phyloP scores from a whole-genome alignment of 2,888 invertebrate genomes.

The Dichetophora obliterata region DNA sequence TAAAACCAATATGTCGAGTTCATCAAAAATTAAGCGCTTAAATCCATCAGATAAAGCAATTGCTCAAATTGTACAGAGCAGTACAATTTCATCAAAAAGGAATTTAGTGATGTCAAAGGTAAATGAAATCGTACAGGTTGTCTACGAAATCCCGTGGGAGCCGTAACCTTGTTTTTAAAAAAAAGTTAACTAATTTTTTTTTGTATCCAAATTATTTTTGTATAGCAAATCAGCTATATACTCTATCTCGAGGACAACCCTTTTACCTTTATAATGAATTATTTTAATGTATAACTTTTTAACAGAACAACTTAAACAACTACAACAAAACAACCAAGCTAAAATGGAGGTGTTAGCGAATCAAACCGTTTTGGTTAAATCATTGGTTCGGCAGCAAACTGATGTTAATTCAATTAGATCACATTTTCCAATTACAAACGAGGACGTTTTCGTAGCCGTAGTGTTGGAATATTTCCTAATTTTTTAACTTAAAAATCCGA shows the following conservation, averaged over 20 bases:
- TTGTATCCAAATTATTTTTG: no score
- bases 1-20: not conserved
- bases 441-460: not conserved
- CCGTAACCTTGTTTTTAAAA: no score
- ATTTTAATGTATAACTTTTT: no score
- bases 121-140: not conserved
- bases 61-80: not conserved
- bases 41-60: not conserved
- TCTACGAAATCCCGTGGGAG: no score
- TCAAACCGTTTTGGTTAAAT: not conserved
- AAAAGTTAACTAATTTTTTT: no score
- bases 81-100: not conserved
- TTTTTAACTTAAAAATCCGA: no score
- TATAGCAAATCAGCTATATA: no score
- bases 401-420: not conserved
- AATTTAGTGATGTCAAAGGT: slow-evolving; percentile 1
- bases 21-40: not conserved
- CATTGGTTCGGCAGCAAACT: not conserved
- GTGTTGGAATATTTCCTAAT: no score
- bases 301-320: no score
- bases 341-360: slow-evolving; percentile 2
- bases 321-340: not conserved
- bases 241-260: no score
- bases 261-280: no score
- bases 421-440: not conserved